Evolutionary conservation across 2,888 invertebrate genomes (phyloP), one percentile per base, ranked within the genome.

Genomic region (Drosophila lacicola): DNA sequence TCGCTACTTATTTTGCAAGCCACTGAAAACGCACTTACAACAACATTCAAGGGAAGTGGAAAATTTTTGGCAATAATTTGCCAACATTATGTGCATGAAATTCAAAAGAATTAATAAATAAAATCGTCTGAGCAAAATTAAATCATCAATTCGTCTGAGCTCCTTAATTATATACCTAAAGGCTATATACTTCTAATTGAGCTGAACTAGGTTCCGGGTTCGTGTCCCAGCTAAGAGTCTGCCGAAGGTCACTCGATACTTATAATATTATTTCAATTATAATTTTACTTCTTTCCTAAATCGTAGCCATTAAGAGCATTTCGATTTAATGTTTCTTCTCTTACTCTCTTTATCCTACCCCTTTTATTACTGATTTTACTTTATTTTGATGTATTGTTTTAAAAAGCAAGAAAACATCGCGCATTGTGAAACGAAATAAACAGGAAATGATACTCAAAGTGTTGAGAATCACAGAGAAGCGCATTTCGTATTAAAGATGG

Each of bases 1-100:
- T 56, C 36, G 55, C 11, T 21, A 34, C 44, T 17, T 39, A 51
- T 58, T 63, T 74, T 78, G 47, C 63, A 73, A 80, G 21, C 14
- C 13, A 5, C 9, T 29, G 10, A 19, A 54, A 58, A 33, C 25
- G 33, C 14, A 34, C 13, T 17, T n/a, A 39, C 8, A 67, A 14
- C 13, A 29, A n/a, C 11, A 25, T 17, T 19, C 37, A 39, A 47
- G 19, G 46, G 17, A 62, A 41, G 17, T 71, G 9, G 0, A n/a
- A 10, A 10, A 13, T 11, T 62, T 54, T 65, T 41, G 57, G 33
- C 36, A 49, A 21, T 3, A 37, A 9, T n/a, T 47, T 33, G 8
- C 33, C 1, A 33, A 10, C 10, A 29, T 42, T 13, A 10, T 8
- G 14, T 29, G 29, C 29, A 29, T 2, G 8, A 29, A 29, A 29